Evolutionary conservation across 2,797 vertebrate species (phyloP).

Genomic region (Enteromius trimaculatus): DNA sequence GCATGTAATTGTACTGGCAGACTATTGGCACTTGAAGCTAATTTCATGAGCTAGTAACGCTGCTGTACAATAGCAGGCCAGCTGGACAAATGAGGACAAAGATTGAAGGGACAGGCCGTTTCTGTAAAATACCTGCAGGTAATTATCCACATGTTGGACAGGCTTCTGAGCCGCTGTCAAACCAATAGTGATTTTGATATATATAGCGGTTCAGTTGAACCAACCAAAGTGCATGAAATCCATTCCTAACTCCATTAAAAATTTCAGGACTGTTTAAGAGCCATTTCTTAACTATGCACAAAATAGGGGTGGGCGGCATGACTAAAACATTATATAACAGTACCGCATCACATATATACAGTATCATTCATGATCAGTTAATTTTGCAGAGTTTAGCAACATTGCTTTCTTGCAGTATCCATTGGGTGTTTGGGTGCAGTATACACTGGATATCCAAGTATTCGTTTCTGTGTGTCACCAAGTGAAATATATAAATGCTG

Average conservation of each 20-base stretch:
- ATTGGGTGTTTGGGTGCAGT: background rate
- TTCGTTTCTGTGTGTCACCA: background rate
- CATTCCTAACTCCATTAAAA: background rate
- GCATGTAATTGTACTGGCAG: background rate
- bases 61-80: slow-evolving; percentile 30
- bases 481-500: background rate
- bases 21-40: background rate
- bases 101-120: slow-evolving; percentile 14
- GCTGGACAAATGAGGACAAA: slow-evolving; percentile 32
- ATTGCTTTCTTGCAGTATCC: background rate
- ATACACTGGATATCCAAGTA: background rate
- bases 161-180: background rate
- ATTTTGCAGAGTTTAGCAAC: background rate
- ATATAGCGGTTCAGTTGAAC: background rate
- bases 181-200: background rate
- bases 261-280: slow-evolving; percentile 2
- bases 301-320: slow-evolving; percentile 12
- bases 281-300: slow-evolving; percentile 7
- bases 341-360: slow-evolving; percentile 7
- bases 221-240: slow-evolving; percentile 15
- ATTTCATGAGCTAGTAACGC: slow-evolving; percentile 9
- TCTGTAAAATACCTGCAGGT: slow-evolving; percentile 10
- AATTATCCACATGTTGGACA: slow-evolving; percentile 16
- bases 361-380: slow-evolving; percentile 15
- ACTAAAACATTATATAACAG: slow-evolving; percentile 31